phyloP scores from a whole-genome alignment of 2,888 invertebrate species.

The Nomada flava region DNA sequence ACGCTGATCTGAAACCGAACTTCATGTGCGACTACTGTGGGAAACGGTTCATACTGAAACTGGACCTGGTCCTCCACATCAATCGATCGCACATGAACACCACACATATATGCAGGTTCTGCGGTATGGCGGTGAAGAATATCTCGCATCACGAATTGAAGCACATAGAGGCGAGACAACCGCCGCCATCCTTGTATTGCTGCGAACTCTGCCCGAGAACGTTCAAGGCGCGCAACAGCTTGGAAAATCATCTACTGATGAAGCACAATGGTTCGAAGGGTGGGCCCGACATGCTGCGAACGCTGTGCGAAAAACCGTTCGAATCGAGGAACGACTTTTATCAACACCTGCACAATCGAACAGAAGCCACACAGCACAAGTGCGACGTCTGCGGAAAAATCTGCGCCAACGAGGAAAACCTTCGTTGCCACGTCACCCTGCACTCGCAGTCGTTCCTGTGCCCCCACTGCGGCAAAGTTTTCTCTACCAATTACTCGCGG shows the following conservation, averaged over 20 bases:
- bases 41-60: conserved; percentile 66
- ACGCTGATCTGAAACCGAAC: conserved; percentile 58
- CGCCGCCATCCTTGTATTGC: conserved; percentile 21
- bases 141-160: conserved; percentile 65
- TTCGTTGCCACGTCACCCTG: conserved; percentile 69
- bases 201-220: conserved; percentile 65
- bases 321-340: conserved; percentile 71
- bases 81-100: conserved; percentile 57
- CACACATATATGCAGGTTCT: conserved; percentile 67
- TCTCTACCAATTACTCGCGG: conserved; percentile 57
- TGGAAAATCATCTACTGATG: conserved; percentile 66
- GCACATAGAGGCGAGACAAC: conserved; percentile 55
- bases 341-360: conserved; percentile 65
- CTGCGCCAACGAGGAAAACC: conserved; percentile 65
- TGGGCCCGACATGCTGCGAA: conserved; percentile 58
- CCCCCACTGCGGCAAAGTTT: conserved; percentile 66
- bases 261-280: conserved; percentile 66
- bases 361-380: background rate
- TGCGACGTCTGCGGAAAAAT: conserved; percentile 64
- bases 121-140: conserved; percentile 67
- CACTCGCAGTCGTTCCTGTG: conserved; percentile 68
- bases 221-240: conserved; percentile 60
- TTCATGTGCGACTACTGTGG: conserved; percentile 68
- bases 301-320: conserved; percentile 71
- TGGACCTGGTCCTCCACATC: conserved; percentile 67